Evolutionary conservation across 2,888 invertebrate genomes (phyloP).

Genomic region (Cecidostiba fungosa): DNA sequence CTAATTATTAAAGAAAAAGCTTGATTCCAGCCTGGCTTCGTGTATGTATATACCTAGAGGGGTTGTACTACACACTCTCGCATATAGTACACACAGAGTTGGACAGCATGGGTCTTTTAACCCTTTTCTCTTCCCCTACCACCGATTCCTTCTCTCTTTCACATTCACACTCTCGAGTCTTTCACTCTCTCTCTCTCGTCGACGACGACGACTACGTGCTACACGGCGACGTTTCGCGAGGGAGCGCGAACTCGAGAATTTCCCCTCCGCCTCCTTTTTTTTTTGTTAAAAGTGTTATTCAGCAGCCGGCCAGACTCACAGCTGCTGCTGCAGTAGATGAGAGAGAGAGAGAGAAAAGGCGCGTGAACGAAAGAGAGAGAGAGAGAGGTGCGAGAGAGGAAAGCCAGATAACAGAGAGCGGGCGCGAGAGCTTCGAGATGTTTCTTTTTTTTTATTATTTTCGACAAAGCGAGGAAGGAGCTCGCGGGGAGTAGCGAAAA

Average conservation of each 20-base stretch:
- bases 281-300: constrained; percentile 60
- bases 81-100: neutral
- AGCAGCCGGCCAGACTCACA: constrained; percentile 35
- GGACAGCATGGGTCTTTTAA: constrained; percentile 44
- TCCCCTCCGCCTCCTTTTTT: constrained; percentile 17
- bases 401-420: constrained; percentile 43
- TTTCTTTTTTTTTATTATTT: constrained; percentile 25
- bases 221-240: constrained; percentile 6
- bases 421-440: constrained; percentile 22
- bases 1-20: constrained; percentile 59
- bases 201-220: neutral
- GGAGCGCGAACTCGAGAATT: constrained; percentile 14
- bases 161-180: constrained; percentile 31
- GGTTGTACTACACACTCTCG: neutral
- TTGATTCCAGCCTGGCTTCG: constrained; percentile 19
- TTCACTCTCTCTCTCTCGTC: constrained; percentile 17
- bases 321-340: neutral
- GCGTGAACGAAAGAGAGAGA: constrained; percentile 22
- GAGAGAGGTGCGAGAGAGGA: constrained; percentile 17
- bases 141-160: neutral
- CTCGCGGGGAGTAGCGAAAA: constrained; percentile 22
- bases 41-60: neutral
- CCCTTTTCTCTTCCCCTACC: constrained; percentile 10
- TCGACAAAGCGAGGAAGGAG: neutral
- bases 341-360: constrained; percentile 9